Conservation (phyloP, 2,797 vertebrate species). For the Borostomias antarcticus region DNA sequence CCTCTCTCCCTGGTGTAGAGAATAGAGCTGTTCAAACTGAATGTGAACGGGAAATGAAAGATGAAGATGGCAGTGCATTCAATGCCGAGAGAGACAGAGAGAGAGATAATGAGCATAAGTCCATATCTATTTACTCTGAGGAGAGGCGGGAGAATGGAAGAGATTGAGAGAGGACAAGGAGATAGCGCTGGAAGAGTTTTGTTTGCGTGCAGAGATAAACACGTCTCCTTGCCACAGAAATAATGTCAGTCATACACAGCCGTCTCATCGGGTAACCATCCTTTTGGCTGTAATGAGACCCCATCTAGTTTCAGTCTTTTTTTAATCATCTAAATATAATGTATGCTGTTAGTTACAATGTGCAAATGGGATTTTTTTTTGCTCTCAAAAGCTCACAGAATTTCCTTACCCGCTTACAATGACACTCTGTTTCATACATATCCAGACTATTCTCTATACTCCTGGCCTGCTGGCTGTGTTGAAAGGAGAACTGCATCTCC, state of each 20-base stretch:
- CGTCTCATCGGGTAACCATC: background rate
- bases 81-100: constrained; percentile 17
- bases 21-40: constrained; percentile 53
- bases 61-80: constrained; percentile 13
- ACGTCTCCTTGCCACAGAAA: constrained; percentile 22
- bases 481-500: too few species aligned
- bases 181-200: constrained; percentile 4
- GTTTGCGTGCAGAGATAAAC: constrained; percentile 11
- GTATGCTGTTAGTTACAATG: too few species aligned
- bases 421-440: too few species aligned
- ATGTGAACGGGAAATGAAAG: constrained; percentile 52
- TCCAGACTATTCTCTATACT: too few species aligned
- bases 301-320: background rate
- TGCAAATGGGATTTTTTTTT: too few species aligned
- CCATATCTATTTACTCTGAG: constrained; percentile 41
- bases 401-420: too few species aligned
- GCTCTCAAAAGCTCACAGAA: too few species aligned
- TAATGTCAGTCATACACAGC: background rate
- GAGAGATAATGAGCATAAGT: constrained; percentile 51
- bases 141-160: constrained; percentile 25
- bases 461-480: too few species aligned
- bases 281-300: background rate
- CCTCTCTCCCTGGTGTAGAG: constrained; percentile 40
- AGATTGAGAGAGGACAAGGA: constrained; percentile 19
- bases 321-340: background rate